phyloP scores from a whole-genome alignment of 2,888 invertebrate species.

The Hydraecia micacea region DNA sequence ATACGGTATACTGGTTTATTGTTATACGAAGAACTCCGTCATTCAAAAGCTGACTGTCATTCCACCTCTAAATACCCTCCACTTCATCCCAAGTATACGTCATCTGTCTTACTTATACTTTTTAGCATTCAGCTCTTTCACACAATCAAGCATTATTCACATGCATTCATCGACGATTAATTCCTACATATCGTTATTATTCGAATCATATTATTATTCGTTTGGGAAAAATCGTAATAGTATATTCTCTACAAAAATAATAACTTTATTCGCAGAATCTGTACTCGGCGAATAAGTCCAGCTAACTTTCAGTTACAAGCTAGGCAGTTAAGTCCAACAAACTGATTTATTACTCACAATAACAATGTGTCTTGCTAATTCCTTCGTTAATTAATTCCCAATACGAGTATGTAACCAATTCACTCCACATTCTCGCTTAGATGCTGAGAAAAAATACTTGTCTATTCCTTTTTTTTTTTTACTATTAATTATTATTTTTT shows the following conservation, averaged over 20 bases:
- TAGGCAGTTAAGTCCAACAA: too few species aligned
- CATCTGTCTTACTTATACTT: not conserved
- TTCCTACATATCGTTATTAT: not conserved
- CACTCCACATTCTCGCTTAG: not conserved
- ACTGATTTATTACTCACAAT: conserved; percentile 37
- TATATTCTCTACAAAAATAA: not conserved
- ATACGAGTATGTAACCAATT: not conserved
- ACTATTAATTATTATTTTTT: not conserved
- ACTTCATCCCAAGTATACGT: not conserved
- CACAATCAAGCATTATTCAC: not conserved
- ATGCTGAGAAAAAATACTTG: not conserved
- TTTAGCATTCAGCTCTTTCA: not conserved
- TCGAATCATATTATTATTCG: not conserved
- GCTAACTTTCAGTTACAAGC: not conserved
- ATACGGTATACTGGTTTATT: not conserved
- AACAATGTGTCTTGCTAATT: conserved; percentile 17
- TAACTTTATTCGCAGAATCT: not conserved
- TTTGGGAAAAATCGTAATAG: not conserved
- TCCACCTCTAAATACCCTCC: not conserved
- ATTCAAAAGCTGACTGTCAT: not conserved
- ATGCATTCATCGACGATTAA: not conserved
- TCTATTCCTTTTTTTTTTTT: not conserved
- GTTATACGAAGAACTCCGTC: not conserved
- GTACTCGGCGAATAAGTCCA: not conserved
- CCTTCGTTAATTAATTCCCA: conserved; percentile 3